Conservation (phyloP, 1,140 invertebrate species). For the Choristoneura fumiferana region DNA sequence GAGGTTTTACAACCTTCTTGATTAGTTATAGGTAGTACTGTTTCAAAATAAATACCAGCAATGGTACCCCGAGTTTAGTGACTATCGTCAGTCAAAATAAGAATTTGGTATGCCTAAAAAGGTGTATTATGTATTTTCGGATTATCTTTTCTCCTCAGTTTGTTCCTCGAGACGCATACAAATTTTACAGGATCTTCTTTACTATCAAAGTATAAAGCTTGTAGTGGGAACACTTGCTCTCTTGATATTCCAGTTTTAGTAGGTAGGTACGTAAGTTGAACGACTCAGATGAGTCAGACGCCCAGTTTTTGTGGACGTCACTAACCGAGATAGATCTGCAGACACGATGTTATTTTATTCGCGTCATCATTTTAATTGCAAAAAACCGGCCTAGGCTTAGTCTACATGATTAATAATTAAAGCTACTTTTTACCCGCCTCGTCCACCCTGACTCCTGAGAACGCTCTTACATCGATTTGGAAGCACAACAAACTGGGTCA, state of each 20-base stretch:
- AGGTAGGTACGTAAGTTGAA: conserved; percentile 1
- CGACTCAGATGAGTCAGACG: conserved; percentile 16
- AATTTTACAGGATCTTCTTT: too few species aligned
- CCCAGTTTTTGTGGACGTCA: conserved; percentile 13
- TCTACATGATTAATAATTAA: neutral
- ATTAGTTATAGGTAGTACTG: too few species aligned
- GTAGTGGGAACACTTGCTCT: neutral
- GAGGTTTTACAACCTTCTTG: too few species aligned
- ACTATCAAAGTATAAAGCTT: too few species aligned
- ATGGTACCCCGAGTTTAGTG: too few species aligned
- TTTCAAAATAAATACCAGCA: too few species aligned
- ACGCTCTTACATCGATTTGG: conserved; percentile 9
- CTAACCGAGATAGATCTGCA: conserved; percentile 17
- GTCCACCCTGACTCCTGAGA: neutral
- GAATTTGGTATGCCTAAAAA: too few species aligned
- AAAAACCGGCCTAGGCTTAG: neutral
- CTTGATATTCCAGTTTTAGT: conserved; percentile 10
- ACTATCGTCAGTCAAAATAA: too few species aligned
- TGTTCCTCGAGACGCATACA: too few species aligned
- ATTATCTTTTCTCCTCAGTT: too few species aligned
- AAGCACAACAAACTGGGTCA: conserved; percentile 6
- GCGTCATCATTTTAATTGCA: neutral
- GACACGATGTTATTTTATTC: neutral
- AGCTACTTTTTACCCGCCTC: conserved; percentile 3
- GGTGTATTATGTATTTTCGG: too few species aligned